Conservation (phyloP, 2,797 vertebrate species). For the Eospalax fontanierii region DNA sequence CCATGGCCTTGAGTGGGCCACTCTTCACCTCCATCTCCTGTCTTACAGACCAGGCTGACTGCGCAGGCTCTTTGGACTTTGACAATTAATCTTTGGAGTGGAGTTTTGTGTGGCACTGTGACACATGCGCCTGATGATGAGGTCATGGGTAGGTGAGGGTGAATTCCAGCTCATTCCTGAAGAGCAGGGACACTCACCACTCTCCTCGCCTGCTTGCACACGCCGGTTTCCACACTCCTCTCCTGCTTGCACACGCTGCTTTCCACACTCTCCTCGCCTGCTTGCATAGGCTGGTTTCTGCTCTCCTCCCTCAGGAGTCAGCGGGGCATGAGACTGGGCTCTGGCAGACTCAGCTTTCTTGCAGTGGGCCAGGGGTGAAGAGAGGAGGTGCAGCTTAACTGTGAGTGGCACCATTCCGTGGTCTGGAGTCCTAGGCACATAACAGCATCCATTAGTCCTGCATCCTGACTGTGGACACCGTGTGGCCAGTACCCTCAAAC, state of each 20-base stretch:
- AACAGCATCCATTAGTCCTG: too few relatives aligned
- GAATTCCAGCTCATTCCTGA: fast-evolving
- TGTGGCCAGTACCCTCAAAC: too few relatives aligned
- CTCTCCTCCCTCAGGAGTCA: neutral
- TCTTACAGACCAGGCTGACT: neutral
- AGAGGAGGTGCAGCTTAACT: too few relatives aligned
- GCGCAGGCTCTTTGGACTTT: neutral
- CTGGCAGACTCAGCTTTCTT: neutral
- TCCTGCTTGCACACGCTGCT: too few relatives aligned
- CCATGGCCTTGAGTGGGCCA: neutral
- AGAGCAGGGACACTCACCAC: fast-evolving
- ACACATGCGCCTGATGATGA: neutral
- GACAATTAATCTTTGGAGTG: neutral
- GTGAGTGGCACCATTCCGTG: too few relatives aligned
- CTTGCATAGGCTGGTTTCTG: fast-evolving
- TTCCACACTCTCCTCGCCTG: fast-evolving
- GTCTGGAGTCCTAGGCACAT: too few relatives aligned
- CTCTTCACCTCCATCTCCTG: neutral
- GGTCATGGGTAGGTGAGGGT: neutral
- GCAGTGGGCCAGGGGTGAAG: neutral
- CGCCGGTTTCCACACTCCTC: neutral
- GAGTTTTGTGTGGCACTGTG: neutral
- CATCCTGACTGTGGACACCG: too few relatives aligned
- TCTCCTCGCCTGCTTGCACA: neutral
- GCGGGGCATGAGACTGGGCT: fast-evolving